A percentile compares a stretch with the other conserved stretches of the same genome.
These are phyloP conservation scores for Harmothoe impar DNA, from an alignment of 2,888 invertebrate species.

Conservation along the genomic window DNA sequence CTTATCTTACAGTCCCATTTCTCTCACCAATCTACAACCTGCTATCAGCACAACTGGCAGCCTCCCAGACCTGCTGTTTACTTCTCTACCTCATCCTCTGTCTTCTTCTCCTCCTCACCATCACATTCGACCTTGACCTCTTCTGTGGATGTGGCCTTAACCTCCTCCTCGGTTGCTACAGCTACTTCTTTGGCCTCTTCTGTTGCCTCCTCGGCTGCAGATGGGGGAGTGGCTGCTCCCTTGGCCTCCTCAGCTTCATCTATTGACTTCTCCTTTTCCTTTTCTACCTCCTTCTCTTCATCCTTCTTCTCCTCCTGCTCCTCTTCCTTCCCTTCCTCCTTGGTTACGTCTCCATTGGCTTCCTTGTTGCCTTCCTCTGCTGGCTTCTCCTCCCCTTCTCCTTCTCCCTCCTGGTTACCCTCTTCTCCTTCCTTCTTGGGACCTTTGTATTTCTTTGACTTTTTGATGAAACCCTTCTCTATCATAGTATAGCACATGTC, in stretches of 20 bases:
- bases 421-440: slow-evolving; percentile 58
- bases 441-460: slow-evolving; percentile 77
- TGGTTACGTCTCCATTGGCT: slow-evolving; percentile 24
- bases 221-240: not conserved
- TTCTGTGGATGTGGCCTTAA: not conserved
- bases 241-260: not conserved
- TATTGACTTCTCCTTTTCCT: not conserved
- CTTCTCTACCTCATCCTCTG: slow-evolving; percentile 33
- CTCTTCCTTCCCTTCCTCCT: not conserved
- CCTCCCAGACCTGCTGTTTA: not conserved
- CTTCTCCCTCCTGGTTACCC: not conserved
- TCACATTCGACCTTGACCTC: slow-evolving; percentile 43
- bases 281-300: slow-evolving; percentile 17
- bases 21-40: not conserved
- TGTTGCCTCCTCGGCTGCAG: slow-evolving; percentile 13
- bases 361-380: slow-evolving; percentile 26
- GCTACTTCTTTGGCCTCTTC: not conserved
- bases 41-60: not conserved
- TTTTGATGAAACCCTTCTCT: slow-evolving; percentile 84
- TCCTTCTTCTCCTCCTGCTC: not conserved
- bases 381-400: not conserved
- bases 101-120: slow-evolving; percentile 33
- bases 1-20: not conserved
- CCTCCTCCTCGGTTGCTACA: not conserved
- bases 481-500: slow-evolving; percentile 85